phyloP scores from a whole-genome alignment of 2,888 invertebrate species.

The Drosophila flavopinicola region DNA sequence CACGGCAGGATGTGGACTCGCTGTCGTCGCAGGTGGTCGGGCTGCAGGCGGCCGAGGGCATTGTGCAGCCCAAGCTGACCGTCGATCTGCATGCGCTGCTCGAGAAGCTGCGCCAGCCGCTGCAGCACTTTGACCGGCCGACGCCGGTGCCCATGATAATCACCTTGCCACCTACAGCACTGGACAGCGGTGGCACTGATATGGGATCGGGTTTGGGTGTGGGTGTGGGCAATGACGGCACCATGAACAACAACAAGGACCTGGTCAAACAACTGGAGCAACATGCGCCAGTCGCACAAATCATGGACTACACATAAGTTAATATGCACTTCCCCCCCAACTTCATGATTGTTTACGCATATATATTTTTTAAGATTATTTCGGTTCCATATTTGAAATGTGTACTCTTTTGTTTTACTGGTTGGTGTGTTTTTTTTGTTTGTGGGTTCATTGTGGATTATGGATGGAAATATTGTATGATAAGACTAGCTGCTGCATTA shows the following conservation, averaged over 20 bases:
- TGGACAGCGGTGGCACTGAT: neutral
- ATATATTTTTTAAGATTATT: slow-evolving; percentile 26
- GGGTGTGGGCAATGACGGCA: neutral
- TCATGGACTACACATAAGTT: neutral
- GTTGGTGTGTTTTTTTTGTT: slow-evolving; percentile 24
- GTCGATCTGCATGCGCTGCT: slow-evolving; percentile 79
- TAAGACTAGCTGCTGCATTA: slow-evolving; percentile 22
- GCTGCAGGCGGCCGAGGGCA: slow-evolving; percentile 82
- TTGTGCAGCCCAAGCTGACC: slow-evolving; percentile 72
- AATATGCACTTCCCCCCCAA: neutral
- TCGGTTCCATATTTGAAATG: slow-evolving; percentile 10
- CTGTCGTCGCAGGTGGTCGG: slow-evolving; percentile 84
- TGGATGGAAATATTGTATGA: slow-evolving; percentile 20
- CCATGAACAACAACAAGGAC: neutral
- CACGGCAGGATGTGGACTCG: slow-evolving; percentile 84
- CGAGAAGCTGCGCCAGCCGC: slow-evolving; percentile 77
- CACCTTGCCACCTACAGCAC: slow-evolving; percentile 25
- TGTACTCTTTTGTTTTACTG: neutral
- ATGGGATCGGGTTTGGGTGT: neutral
- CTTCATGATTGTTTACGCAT: neutral
- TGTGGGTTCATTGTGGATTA: slow-evolving; percentile 25
- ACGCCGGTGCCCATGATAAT: slow-evolving; percentile 80
- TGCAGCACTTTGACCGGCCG: slow-evolving; percentile 74
- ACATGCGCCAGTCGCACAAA: neutral
- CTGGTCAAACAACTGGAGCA: neutral